A percentile compares a stretch with the other conserved stretches of the same genome.
Conservation (phyloP, 2,113 vertebrate genomes). For the Butorides virescens region DNA sequence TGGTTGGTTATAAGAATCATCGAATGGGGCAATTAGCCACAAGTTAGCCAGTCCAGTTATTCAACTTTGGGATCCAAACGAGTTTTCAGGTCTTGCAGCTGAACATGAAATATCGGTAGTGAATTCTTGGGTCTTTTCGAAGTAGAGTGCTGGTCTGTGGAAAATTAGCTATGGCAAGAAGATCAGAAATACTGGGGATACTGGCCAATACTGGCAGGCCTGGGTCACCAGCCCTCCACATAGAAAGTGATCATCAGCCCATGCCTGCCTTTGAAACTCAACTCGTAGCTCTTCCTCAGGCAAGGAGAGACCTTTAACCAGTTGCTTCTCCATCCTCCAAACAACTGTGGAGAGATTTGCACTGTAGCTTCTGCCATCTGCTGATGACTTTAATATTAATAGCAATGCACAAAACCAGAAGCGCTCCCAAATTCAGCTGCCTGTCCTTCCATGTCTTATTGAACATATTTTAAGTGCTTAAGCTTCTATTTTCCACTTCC, state of each 20-base stretch:
- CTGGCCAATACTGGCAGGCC: no score
- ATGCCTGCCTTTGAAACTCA: not conserved
- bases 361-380: not conserved
- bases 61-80: not conserved
- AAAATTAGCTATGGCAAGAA: not conserved
- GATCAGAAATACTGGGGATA: not conserved
- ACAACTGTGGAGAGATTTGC: not conserved
- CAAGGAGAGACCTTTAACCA: not conserved
- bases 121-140: not conserved
- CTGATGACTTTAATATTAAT: not conserved
- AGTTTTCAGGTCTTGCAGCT: not conserved
- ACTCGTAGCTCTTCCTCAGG: not conserved
- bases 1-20: not conserved
- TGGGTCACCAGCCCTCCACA: not conserved
- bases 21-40: not conserved
- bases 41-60: not conserved
- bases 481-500: not conserved
- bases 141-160: accelerated
- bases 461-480: not conserved
- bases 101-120: not conserved
- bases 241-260: not conserved
- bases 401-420: not conserved
- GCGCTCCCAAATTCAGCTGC: not conserved
- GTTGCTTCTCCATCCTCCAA: not conserved
- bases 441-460: not conserved